Evolutionary conservation across 2,888 invertebrate species (phyloP).

Genomic region (Caenorhabditis panamensis): DNA sequence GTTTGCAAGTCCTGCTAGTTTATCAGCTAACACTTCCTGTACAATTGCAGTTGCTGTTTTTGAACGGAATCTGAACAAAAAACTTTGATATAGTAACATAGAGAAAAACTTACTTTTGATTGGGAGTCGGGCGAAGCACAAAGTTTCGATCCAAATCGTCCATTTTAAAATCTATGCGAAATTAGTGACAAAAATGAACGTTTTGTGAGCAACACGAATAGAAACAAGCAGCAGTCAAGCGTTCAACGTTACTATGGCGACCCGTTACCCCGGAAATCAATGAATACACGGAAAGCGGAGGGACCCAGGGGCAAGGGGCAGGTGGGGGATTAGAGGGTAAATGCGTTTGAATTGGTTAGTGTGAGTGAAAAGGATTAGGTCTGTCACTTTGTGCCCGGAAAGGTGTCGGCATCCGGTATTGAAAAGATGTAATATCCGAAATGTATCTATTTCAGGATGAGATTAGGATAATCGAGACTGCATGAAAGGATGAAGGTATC

Average conservation of each 20-base stretch:
- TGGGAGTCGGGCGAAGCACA: constrained; percentile 53
- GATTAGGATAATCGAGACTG: too few relatives aligned
- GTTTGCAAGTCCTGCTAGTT: constrained; percentile 22
- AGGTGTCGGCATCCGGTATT: too few relatives aligned
- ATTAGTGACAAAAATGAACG: too few relatives aligned
- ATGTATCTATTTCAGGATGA: too few relatives aligned
- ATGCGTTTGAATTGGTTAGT: too few relatives aligned
- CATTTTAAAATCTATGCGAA: constrained; percentile 12
- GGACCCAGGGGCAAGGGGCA: background rate
- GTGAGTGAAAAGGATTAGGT: too few relatives aligned
- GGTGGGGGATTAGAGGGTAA: background rate
- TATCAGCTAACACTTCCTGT: constrained; percentile 59
- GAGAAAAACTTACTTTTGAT: constrained; percentile 53
- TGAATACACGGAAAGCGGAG: background rate
- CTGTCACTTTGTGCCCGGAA: too few relatives aligned
- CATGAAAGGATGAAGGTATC: too few relatives aligned
- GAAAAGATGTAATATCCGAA: too few relatives aligned
- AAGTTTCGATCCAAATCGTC: constrained; percentile 54
- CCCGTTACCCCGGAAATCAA: background rate
- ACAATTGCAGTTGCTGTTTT: constrained; percentile 45
- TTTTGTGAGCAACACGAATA: background rate
- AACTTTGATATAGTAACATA: background rate
- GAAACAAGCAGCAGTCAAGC: background rate
- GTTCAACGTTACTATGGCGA: background rate
- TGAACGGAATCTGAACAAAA: constrained; percentile 59